Percentiles rank a stretch among this genome's conserved stretches.
Evolutionary conservation across 2,888 invertebrate species (phyloP).

Genomic region (Monoplex corrugatus): DNA sequence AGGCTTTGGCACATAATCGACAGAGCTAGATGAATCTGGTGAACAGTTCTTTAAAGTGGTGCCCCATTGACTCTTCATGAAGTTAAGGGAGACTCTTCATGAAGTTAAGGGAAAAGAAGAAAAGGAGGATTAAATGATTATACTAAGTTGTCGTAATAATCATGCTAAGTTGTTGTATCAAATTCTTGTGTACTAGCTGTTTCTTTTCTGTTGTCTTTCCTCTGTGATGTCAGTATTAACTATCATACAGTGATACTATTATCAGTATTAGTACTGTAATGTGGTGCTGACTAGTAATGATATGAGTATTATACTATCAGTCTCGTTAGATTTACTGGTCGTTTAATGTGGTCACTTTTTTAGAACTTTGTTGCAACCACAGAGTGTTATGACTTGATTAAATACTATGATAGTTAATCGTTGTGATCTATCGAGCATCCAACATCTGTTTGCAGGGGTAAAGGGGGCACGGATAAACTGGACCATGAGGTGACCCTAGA

Average conservation of each 20-base stretch:
- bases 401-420: too few relatives aligned
- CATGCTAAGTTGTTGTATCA: background rate
- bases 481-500: conserved; percentile 93
- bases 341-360: too few relatives aligned
- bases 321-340: background rate
- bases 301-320: background rate
- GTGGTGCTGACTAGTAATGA: background rate
- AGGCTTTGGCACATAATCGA: too few relatives aligned
- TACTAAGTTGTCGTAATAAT: background rate
- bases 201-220: background rate
- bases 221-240: too few relatives aligned
- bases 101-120: background rate
- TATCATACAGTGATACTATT: too few relatives aligned
- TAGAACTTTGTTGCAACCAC: too few relatives aligned
- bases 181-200: background rate
- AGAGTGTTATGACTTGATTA: too few relatives aligned
- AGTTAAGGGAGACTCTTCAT: too few relatives aligned
- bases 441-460: conserved; percentile 84
- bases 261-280: background rate
- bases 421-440: background rate
- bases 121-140: background rate
- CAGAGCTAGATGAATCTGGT: background rate
- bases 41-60: background rate
- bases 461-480: conserved; percentile 91
- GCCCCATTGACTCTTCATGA: too few relatives aligned